These are phyloP conservation scores for Pangasius sanitwongsei DNA, from an alignment of 2,797 vertebrate species.

Conservation along the genomic window DNA sequence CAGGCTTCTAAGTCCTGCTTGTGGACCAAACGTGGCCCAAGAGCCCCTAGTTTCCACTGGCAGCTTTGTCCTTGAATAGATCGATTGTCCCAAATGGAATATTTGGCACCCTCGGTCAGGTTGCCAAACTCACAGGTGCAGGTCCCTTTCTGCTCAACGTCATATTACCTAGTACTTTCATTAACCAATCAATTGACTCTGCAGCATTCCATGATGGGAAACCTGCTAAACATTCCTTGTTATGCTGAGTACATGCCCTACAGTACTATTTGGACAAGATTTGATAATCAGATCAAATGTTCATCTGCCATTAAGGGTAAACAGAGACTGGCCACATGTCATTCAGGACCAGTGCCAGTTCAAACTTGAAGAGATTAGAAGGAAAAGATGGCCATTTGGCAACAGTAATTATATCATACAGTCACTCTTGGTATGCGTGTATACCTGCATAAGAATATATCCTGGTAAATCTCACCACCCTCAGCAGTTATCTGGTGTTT, in stretches of 20 bases:
- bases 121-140: neutral
- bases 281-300: neutral
- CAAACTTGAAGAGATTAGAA: neutral
- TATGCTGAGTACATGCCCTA: neutral
- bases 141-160: neutral
- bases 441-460: neutral
- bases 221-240: neutral
- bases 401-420: neutral
- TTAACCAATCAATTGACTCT: neutral
- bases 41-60: neutral
- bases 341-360: neutral
- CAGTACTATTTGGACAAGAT: neutral
- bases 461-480: neutral
- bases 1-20: neutral
- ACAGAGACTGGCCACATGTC: neutral
- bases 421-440: no score
- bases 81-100: neutral
- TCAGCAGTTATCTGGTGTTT: neutral
- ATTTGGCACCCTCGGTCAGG: neutral
- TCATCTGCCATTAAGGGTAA: neutral
- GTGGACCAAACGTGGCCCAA: neutral
- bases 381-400: neutral
- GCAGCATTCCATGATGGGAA: neutral
- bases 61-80: neutral
- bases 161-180: neutral